Base-by-base conservation (phyloP, 2,113 vertebrate genomes). In the Deroptyus accipitrinus region DNA sequence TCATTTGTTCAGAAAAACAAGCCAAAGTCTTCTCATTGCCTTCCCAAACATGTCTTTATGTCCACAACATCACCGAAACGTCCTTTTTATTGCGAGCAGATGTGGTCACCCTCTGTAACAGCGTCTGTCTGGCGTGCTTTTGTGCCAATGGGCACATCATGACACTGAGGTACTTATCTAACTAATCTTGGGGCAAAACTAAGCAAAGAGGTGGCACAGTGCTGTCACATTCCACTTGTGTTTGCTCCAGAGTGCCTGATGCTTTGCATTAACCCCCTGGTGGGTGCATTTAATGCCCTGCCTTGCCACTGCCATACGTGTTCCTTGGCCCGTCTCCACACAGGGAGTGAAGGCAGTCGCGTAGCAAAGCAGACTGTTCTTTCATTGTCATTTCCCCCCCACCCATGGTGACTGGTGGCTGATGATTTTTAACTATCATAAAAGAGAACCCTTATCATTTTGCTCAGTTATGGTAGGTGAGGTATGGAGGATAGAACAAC, bases 21-120 rank as follows among this genome's bases (percentile, higher is more conserved):
- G 99, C 99, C 98, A 99, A 99, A 98, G 99, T 99, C 61, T 99
- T 99, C 97, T 96, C 99, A 95, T 99, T 99, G 98, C 99, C 99
- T 88, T 99, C 99, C n/a, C 99, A 99, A 98, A 98, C 98, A 44
- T 99, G 99, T 98, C 98, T 99, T 89, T 99, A 99, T 61, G 98
- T 99, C 83, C 99, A 99, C 98, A 99, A 99, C 98, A 99, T 99
- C 98, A 99, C 99, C 4, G 99, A 99, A 97, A 99, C 99, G 4
- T 99, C 99, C 75, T 99, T 99, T 92, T 98, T 99, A 44, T 98
- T 99, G 95, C 97, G 98, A 82, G 99, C 99, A 28, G 98, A 99
- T 42, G 97, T 99, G 94, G 99, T 99, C 91, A 98, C 98, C 77
- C 97, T 99, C 97, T 99, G 98, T 91, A 99, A 98, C 98, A 99